Evolutionary conservation across 2,888 invertebrate species (phyloP).

Genomic region (Tenthredo mesomela): DNA sequence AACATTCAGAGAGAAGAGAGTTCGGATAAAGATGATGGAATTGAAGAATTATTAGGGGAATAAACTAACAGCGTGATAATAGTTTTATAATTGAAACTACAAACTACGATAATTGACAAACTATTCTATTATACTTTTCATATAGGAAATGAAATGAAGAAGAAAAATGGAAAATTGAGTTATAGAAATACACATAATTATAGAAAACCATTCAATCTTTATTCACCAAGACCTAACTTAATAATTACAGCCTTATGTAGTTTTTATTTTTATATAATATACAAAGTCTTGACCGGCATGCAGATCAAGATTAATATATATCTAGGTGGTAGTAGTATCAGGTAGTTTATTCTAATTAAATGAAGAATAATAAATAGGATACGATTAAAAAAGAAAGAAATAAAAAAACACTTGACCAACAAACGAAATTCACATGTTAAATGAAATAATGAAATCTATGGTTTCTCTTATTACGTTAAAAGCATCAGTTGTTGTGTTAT

Average conservation of each 20-base stretch:
- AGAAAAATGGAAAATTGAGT: neutral
- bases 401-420: constrained; percentile 1
- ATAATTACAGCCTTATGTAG: constrained; percentile 47
- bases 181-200: constrained; percentile 26
- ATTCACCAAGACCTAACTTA: constrained; percentile 58
- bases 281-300: constrained; percentile 31
- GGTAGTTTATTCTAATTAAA: constrained; percentile 27
- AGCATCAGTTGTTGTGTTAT: neutral
- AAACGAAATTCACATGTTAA: neutral
- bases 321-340: constrained; percentile 7
- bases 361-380: constrained; percentile 47
- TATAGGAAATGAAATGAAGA: no score
- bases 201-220: constrained; percentile 64
- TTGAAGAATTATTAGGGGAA: constrained; percentile 75
- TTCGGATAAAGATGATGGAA: constrained; percentile 74
- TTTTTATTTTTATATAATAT: constrained; percentile 37
- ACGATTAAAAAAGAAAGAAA: neutral
- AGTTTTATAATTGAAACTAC: neutral
- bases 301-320: constrained; percentile 35
- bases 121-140: no score
- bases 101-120: neutral
- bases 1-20: constrained; percentile 70
- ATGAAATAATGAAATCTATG: constrained; percentile 13
- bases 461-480: neutral
- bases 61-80: constrained; percentile 54